Conservation (phyloP, 64 coral and sea anemone species). For the Pocillopora verrucosa region DNA sequence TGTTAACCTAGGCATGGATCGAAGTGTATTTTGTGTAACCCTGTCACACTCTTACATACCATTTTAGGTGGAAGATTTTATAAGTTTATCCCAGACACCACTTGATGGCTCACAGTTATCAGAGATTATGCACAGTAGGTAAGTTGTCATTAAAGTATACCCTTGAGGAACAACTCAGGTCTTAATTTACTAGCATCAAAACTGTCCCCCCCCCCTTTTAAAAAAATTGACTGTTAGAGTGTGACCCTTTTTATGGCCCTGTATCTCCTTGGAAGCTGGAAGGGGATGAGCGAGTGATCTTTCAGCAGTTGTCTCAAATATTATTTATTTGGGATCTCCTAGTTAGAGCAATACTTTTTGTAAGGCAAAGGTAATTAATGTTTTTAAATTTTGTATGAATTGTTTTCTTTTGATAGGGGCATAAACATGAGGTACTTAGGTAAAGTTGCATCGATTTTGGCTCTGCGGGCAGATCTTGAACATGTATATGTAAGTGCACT, state of each 20-base stretch:
- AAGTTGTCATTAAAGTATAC: background rate
- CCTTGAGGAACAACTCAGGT: background rate
- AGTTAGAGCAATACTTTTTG: background rate
- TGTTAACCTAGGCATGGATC: too few relatives aligned
- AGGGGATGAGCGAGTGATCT: background rate
- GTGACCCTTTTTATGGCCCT: too few relatives aligned
- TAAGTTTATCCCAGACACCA: constrained; percentile 86
- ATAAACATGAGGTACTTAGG: constrained; percentile 94
- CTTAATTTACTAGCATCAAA: too few relatives aligned
- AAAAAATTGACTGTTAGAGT: too few relatives aligned
- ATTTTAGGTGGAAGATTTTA: constrained; percentile 86
- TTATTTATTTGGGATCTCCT: background rate
- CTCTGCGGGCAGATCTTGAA: constrained; percentile 70
- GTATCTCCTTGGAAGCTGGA: too few relatives aligned
- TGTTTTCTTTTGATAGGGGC: constrained; percentile 54
- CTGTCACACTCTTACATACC: background rate
- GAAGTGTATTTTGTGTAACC: background rate
- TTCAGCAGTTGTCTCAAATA: background rate
- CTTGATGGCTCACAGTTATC: constrained; percentile 85
- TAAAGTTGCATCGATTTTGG: constrained; percentile 70
- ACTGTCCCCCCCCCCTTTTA: too few relatives aligned
- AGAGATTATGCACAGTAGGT: constrained; percentile 98
- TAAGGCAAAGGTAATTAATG: background rate
- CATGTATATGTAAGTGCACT: constrained; percentile 89
- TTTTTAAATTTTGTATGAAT: background rate